These are phyloP conservation scores for Chiloscyllium punctatum DNA, from an alignment of 2,797 vertebrate species.

Conservation along the genomic window DNA sequence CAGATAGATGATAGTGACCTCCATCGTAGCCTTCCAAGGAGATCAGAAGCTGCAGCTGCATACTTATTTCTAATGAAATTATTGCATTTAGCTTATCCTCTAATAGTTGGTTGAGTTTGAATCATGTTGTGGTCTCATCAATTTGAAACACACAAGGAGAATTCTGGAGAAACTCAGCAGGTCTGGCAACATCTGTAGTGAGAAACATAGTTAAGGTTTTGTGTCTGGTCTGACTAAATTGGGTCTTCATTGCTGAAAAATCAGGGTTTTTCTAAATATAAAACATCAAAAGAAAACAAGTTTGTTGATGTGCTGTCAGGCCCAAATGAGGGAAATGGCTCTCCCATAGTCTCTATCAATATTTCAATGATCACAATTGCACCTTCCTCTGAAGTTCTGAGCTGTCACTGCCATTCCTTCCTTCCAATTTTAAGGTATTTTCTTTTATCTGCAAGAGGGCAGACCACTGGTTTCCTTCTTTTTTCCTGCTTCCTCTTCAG, in stretches of 20 bases:
- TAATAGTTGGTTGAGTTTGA: neutral
- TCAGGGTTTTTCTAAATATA: neutral
- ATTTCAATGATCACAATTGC: neutral
- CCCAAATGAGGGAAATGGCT: neutral
- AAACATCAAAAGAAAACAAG: neutral
- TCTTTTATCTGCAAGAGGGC: neutral
- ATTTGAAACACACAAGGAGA: too few relatives aligned
- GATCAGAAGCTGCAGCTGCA: neutral
- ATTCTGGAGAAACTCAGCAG: too few relatives aligned
- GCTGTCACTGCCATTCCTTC: neutral
- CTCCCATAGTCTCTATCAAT: neutral
- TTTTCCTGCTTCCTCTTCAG: neutral
- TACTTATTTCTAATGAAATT: neutral
- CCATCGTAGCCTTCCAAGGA: neutral
- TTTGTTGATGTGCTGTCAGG: neutral
- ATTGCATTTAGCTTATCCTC: neutral
- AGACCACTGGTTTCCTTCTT: neutral
- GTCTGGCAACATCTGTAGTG: too few relatives aligned
- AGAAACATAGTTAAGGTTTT: too few relatives aligned
- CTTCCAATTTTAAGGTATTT: neutral
- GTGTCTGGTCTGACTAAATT: neutral
- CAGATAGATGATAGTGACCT: neutral
- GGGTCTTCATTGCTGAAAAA: neutral
- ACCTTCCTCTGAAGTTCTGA: neutral
- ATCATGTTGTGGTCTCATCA: neutral